Evolutionary conservation across 1,140 invertebrate species (phyloP).

Genomic region (Anagrus nilaparvatae): DNA sequence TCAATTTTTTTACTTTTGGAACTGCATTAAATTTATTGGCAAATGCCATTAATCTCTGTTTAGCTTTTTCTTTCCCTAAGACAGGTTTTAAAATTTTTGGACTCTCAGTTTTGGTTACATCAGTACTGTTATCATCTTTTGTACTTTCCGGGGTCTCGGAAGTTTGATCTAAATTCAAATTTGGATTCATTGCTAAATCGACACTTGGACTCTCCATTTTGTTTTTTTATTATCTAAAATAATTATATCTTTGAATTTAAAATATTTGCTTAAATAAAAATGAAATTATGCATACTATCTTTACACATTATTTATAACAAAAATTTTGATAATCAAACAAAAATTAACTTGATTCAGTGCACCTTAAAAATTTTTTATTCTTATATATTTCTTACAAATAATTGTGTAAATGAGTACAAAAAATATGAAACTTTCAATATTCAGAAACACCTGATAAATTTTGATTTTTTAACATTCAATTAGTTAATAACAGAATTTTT

Average conservation of each 20-base stretch:
- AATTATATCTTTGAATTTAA: neutral
- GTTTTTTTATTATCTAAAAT: slow-evolving; percentile 3
- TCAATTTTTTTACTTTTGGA: slow-evolving; percentile 22
- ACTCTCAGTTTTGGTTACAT: slow-evolving; percentile 25
- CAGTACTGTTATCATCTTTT: slow-evolving; percentile 23
- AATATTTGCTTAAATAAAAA: neutral
- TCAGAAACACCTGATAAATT: too few relatives aligned
- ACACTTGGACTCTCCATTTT: slow-evolving; percentile 7
- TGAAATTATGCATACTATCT: neutral
- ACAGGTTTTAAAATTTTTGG: slow-evolving; percentile 36
- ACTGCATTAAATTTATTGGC: slow-evolving; percentile 34
- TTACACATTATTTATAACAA: too few relatives aligned
- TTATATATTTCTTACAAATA: too few relatives aligned
- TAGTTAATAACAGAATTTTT: too few relatives aligned
- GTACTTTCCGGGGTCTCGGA: slow-evolving; percentile 30
- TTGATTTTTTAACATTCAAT: too few relatives aligned
- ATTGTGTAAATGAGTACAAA: too few relatives aligned
- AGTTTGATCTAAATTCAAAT: too few relatives aligned
- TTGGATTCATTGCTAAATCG: neutral
- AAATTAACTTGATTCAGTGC: too few relatives aligned
- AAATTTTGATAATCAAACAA: too few relatives aligned
- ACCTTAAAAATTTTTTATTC: too few relatives aligned
- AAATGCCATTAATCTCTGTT: slow-evolving; percentile 41
- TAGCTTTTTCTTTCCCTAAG: slow-evolving; percentile 38
- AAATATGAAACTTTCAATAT: too few relatives aligned